These are phyloP conservation scores for Melanitta fusca DNA, from an alignment of 2,797 vertebrate genomes.

Conservation along the genomic window DNA sequence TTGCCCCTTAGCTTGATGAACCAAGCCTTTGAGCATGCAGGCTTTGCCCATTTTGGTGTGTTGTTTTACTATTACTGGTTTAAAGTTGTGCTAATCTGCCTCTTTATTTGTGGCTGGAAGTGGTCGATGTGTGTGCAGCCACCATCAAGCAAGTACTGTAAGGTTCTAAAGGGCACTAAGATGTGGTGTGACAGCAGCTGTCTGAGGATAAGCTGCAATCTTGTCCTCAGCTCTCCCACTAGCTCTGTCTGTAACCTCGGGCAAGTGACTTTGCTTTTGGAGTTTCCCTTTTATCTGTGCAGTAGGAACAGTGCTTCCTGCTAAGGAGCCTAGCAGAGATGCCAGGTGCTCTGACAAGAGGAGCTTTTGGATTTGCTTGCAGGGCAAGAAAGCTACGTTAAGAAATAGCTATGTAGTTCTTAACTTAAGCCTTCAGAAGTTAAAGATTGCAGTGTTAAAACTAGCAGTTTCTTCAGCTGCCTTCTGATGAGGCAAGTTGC, in stretches of 20 bases:
- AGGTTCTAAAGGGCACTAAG: background rate
- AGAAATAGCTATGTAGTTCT: background rate
- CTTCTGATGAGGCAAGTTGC: background rate
- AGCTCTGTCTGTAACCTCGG: background rate
- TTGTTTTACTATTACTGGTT: no score
- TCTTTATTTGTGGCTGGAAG: background rate
- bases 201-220: background rate
- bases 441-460: background rate
- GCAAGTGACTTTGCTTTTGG: background rate
- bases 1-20: background rate
- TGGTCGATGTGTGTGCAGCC: background rate
- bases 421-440: background rate
- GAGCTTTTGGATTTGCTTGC: background rate
- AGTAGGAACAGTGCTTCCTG: background rate
- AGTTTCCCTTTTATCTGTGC: background rate
- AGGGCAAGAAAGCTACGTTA: background rate
- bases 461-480: background rate
- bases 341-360: background rate
- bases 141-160: background rate
- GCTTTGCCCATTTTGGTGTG: background rate
- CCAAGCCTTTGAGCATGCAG: background rate
- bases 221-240: background rate
- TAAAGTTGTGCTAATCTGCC: fast-evolving
- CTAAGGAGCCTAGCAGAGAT: background rate
- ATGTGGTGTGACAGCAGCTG: background rate